Percentiles rank a stretch among this genome's conserved stretches.
Evolutionary conservation across 1,140 invertebrate genomes (phyloP).

Genomic region (Trachymyrmex septentrionalis): DNA sequence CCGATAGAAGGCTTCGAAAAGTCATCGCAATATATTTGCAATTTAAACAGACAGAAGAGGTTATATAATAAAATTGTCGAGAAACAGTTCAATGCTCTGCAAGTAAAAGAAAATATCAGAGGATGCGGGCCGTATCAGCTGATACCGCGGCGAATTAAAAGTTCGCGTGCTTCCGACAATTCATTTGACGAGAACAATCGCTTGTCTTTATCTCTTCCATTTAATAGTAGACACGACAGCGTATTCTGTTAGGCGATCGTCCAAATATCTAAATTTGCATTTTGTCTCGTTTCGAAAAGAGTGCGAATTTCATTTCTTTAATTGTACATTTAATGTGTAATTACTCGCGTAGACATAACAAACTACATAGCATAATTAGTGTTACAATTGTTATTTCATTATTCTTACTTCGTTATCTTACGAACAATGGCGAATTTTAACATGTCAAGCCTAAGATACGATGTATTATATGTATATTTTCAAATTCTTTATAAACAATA

Average conservation of each 20-base stretch:
- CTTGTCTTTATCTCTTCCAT: not conserved
- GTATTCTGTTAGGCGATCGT: conserved; percentile 23
- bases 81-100: not conserved
- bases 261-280: conserved; percentile 50
- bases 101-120: not conserved
- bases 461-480: not conserved
- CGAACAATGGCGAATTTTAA: not conserved
- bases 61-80: conserved; percentile 26
- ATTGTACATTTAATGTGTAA: not conserved
- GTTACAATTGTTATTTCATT: not conserved
- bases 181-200: conserved; percentile 1
- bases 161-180: conserved; percentile 6
- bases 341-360: not conserved
- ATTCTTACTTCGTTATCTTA: conserved; percentile 20
- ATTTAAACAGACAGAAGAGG: not conserved
- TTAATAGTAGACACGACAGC: not conserved
- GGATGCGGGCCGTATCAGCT: not conserved
- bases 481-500: not conserved
- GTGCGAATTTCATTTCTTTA: not conserved
- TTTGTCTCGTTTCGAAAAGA: not conserved
- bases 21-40: not conserved
- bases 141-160: conserved; percentile 33
- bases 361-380: not conserved
- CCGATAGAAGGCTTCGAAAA: not conserved
- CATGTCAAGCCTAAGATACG: not conserved